A percentile compares a stretch with the other conserved stretches of the same genome.
Conservation (phyloP, 64 coral and sea anemone genomes). For the Actinia tenebrosa region DNA sequence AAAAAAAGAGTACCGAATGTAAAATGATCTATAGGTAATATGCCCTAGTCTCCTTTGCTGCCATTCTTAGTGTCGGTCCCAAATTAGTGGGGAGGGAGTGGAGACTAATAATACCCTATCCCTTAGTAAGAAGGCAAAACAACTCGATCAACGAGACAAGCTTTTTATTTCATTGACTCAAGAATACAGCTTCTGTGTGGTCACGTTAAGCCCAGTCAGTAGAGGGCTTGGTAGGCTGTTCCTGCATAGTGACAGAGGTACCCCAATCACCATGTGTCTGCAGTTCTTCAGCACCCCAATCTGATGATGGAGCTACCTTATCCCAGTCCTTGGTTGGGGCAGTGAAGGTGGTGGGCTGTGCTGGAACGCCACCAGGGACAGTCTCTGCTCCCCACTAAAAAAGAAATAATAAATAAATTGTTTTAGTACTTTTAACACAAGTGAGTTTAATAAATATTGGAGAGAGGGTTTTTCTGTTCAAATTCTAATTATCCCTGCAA, state of each 20-base stretch:
- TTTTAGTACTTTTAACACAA: too few species aligned
- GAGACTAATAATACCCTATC: too few species aligned
- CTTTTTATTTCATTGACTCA: conserved; percentile 5
- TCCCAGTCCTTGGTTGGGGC: conserved; percentile 22
- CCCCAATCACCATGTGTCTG: conserved; percentile 46
- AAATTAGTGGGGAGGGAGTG: too few species aligned
- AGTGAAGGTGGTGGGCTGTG: not conserved
- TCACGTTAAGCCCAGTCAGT: conserved; percentile 10
- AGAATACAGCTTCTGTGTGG: not conserved
- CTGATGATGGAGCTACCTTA: conserved; percentile 10
- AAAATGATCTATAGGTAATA: too few species aligned
- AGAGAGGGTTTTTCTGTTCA: too few species aligned
- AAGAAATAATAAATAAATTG: not conserved
- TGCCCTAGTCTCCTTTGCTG: too few species aligned
- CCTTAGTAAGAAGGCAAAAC: too few species aligned
- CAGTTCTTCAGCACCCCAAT: conserved; percentile 39
- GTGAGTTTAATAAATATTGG: too few species aligned
- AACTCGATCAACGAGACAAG: not conserved
- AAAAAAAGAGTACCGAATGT: too few species aligned
- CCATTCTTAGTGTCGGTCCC: too few species aligned
- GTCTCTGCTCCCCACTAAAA: conserved; percentile 75
- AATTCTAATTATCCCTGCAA: too few species aligned
- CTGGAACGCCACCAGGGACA: not conserved
- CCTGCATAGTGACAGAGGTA: conserved; percentile 45
- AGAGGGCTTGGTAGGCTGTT: conserved; percentile 21